Conservation (phyloP, 2,888 invertebrate genomes). For the Sialis lutaria region DNA sequence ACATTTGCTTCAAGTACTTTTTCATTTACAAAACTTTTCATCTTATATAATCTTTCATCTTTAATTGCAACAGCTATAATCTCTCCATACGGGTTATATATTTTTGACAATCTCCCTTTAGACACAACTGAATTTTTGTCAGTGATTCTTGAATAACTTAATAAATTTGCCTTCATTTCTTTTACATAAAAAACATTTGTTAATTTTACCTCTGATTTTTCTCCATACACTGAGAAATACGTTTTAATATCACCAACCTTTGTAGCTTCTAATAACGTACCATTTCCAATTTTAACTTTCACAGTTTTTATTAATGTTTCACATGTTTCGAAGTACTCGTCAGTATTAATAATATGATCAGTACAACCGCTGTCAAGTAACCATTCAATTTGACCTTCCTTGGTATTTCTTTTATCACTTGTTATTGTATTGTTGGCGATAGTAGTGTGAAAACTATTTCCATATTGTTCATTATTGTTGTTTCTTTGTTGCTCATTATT, state of each 20-base stretch:
- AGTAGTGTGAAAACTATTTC: background rate
- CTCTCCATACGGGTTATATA: conserved; percentile 7
- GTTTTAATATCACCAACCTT: conserved; percentile 7
- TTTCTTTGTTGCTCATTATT: background rate
- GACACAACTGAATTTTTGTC: conserved; percentile 10
- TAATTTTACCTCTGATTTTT: conserved; percentile 1
- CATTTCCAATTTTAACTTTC: conserved; percentile 8
- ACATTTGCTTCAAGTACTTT: background rate
- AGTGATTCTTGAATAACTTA: conserved; percentile 11
- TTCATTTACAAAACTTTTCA: conserved; percentile 4
- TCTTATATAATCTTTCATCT: conserved; percentile 9
- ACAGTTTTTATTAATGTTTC: conserved; percentile 6
- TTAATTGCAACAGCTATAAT: conserved; percentile 10
- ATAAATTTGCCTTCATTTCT: conserved; percentile 10
- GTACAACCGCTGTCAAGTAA: conserved; percentile 8
- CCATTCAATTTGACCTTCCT: background rate
- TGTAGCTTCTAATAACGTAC: conserved; percentile 8
- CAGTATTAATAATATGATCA: conserved; percentile 9
- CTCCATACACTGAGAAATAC: conserved; percentile 2
- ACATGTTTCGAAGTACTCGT: conserved; percentile 6
- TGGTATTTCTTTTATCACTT: background rate
- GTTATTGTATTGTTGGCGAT: background rate
- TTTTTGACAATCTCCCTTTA: conserved; percentile 8
- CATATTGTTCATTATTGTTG: too few species aligned
- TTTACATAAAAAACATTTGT: conserved; percentile 9